These are phyloP conservation scores for Leptatherina wallacei DNA, from an alignment of 2,797 vertebrate genomes.

Conservation along the genomic window DNA sequence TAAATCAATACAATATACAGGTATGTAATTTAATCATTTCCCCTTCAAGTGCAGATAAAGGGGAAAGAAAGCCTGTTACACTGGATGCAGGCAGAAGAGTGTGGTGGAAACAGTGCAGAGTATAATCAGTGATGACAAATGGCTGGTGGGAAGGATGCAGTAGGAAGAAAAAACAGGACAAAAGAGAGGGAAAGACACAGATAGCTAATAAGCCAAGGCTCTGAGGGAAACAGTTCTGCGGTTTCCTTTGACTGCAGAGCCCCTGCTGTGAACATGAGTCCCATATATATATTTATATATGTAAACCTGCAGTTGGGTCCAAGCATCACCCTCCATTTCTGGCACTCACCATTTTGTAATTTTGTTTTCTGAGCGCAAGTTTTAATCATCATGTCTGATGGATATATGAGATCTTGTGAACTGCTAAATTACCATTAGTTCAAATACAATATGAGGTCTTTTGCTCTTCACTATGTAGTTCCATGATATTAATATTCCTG, in stretches of 20 bases:
- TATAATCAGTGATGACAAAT: slow-evolving; percentile 69
- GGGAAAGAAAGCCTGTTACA: slow-evolving; percentile 1
- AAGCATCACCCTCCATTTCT: slow-evolving; percentile 10
- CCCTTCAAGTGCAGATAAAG: not conserved
- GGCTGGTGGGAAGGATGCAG: slow-evolving; percentile 52
- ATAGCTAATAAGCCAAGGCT: slow-evolving; percentile 52
- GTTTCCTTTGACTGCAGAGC: slow-evolving; percentile 52
- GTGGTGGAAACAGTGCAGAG: slow-evolving; percentile 29
- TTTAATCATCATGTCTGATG: slow-evolving; percentile 12
- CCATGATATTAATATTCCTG: slow-evolving; percentile 33
- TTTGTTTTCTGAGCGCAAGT: slow-evolving; percentile 14
- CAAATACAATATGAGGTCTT: slow-evolving; percentile 10
- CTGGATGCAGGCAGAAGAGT: slow-evolving; percentile 12
- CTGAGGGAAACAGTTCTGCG: slow-evolving; percentile 52
- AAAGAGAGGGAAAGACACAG: slow-evolving; percentile 13
- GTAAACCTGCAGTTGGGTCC: slow-evolving; percentile 38
- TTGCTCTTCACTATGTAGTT: slow-evolving; percentile 4
- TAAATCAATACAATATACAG: slow-evolving; percentile 8
- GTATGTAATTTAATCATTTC: slow-evolving; percentile 6
- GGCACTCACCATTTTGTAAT: slow-evolving; percentile 16
- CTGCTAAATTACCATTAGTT: slow-evolving; percentile 4
- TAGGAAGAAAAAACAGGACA: slow-evolving; percentile 10
- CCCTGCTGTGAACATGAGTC: slow-evolving; percentile 50
- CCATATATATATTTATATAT: slow-evolving; percentile 27
- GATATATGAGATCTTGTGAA: not conserved